A percentile compares a stretch with the other conserved stretches of the same genome.
These are phyloP conservation scores for Psittacula derbiana DNA, from an alignment of 2,797 vertebrate species.

Conservation along the genomic window DNA sequence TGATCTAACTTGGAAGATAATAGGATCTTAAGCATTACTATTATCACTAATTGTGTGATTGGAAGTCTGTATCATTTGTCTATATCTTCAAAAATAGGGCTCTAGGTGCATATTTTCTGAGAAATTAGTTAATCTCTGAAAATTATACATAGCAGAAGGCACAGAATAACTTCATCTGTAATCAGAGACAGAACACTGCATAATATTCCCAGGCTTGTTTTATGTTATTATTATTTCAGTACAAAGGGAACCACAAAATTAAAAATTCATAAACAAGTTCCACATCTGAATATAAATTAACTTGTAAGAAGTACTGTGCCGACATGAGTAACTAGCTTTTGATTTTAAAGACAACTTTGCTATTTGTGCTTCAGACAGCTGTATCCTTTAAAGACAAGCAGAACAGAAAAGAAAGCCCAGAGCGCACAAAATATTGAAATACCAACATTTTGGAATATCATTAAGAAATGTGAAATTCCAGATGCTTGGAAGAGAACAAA, in stretches of 20 bases:
- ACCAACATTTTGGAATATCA: background rate
- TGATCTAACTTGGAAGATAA: background rate
- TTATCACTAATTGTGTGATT: background rate
- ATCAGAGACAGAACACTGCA: background rate
- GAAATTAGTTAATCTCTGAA: background rate
- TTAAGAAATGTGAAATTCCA: background rate
- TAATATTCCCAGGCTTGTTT: background rate
- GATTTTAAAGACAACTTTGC: background rate
- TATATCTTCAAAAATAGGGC: background rate
- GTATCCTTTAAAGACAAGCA: background rate
- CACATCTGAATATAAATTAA: background rate
- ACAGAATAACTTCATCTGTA: background rate
- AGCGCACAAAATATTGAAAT: background rate
- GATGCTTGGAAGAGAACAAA: background rate
- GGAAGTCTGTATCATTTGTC: background rate
- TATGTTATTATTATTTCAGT: conserved; percentile 20
- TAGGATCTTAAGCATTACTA: background rate
- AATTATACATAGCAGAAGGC: background rate
- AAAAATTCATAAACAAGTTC: background rate
- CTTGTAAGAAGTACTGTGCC: background rate
- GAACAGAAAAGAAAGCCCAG: background rate
- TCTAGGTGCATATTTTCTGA: background rate
- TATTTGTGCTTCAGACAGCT: background rate
- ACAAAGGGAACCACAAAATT: conserved; percentile 1
- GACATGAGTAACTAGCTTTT: background rate